Base-by-base conservation (phyloP, 1,140 invertebrate genomes). In the Cydia strobilella region DNA sequence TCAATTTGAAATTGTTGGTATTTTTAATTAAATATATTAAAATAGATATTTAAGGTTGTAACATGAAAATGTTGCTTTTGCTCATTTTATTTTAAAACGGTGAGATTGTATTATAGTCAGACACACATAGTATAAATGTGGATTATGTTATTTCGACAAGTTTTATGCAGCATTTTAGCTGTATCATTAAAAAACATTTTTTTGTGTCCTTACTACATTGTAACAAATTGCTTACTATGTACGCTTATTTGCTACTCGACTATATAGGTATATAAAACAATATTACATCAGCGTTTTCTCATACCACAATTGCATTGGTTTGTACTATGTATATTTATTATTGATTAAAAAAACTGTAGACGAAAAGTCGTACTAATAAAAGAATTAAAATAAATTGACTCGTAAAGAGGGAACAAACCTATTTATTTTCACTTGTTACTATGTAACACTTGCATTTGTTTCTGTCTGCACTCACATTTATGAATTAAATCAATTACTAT, bases 1-100 rank as follows among this genome's bases (percentile, higher is more conserved):
- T 35, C 65, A 42, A 69, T 69, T 69, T n/a, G 10, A 35, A 69
- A 69, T 69, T 69, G 65, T 35, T 18, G 65, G 65, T 69, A 39
- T 31, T 39, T 69, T 69, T 39, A 9, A 35, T 69, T 39, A 31
- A 31, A 31, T 51, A 51, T 51, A n/a, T 4, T 51, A 15, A 51
- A 51, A 27, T 65, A 7, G 23, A 65, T 9, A 15, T 3, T 66
- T 66, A 66, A 66, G 63, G 25, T 35, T 66, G 1, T 12, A 63
- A n/a, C 7, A 3, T 69, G 15, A 25, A 39, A 6, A 10, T n/a
- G 6, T 18, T 69, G 42, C 15, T 39, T 69, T 69, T 69, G 31
- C 65, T 69, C 27, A 69, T 69, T 39, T 69, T 69, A 18, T 42
- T n/a, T 35, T 39, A 69, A 31, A 39, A 69, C 5, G 18, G 13